These are phyloP conservation scores for Psittacula derbiana DNA, from an alignment of 2,797 vertebrate genomes.

Conservation along the genomic window DNA sequence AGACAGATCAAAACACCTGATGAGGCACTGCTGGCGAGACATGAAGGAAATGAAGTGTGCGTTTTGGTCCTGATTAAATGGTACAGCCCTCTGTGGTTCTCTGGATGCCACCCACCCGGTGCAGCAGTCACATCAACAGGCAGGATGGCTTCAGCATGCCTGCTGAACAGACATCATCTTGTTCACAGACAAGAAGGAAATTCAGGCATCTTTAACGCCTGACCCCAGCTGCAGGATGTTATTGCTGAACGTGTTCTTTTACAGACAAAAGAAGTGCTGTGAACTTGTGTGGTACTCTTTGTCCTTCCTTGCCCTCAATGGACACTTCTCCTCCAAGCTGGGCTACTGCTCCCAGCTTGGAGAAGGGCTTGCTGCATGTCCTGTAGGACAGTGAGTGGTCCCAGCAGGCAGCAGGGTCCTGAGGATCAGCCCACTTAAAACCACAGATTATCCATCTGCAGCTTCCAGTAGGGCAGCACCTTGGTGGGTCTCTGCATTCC, in stretches of 20 bases:
- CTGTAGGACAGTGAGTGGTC: rapidly evolving
- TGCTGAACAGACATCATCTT: background rate
- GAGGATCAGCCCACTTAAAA: background rate
- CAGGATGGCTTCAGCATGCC: background rate
- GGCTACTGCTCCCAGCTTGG: background rate
- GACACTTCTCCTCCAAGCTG: rapidly evolving
- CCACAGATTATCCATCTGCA: background rate
- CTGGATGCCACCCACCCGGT: rapidly evolving
- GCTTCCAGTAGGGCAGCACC: background rate
- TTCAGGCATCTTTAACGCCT: background rate
- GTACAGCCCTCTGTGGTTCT: background rate
- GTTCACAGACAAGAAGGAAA: background rate
- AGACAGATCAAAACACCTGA: background rate
- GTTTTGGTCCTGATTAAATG: background rate
- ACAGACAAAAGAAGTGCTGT: background rate
- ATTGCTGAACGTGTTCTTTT: background rate
- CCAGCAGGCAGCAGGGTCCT: background rate
- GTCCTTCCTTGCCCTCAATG: background rate
- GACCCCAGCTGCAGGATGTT: background rate
- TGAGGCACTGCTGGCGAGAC: background rate
- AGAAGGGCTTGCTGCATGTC: background rate
- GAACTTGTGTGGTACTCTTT: rapidly evolving
- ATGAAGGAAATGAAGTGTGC: background rate
- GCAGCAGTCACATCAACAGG: background rate
- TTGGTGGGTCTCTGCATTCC: rapidly evolving